These are phyloP conservation scores for Microcebus murinus DNA, from an alignment of 2,113 vertebrate species.

Conservation along the genomic window DNA sequence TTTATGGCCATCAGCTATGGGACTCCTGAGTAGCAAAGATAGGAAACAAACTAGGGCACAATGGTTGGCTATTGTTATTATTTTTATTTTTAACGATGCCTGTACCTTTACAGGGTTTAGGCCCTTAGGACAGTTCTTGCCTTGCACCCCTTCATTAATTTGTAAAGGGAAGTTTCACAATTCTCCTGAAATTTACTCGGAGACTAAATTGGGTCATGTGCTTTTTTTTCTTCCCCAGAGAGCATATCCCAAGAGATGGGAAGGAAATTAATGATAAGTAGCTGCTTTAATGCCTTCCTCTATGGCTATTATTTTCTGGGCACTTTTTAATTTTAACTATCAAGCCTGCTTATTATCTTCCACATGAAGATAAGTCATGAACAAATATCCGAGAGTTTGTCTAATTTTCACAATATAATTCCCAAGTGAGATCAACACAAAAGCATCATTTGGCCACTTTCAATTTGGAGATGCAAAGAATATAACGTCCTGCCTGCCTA, in stretches of 20 bases:
- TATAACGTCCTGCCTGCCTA: background rate
- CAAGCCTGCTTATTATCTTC: background rate
- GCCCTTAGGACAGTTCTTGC: too few species aligned
- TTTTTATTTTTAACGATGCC: too few species aligned
- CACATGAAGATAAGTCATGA: background rate
- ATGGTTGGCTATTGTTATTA: too few species aligned
- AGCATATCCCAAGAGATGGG: background rate
- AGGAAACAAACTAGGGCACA: too few species aligned
- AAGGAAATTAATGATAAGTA: background rate
- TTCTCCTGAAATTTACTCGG: background rate
- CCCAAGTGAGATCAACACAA: background rate
- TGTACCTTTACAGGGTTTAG: too few species aligned
- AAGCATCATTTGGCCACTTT: background rate
- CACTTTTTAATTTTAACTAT: constrained; percentile 1
- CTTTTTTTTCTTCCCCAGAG: background rate
- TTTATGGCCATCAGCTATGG: too few species aligned
- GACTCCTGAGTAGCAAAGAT: too few species aligned
- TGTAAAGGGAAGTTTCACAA: too few species aligned
- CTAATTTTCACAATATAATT: background rate
- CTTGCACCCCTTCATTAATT: too few species aligned
- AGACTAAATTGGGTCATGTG: background rate
- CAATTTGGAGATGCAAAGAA: background rate
- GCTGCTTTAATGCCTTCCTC: background rate
- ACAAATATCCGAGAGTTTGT: background rate
- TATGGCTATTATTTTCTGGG: background rate